A percentile compares a stretch with the other conserved stretches of the same genome.
These are phyloP conservation scores for Erythrocercus mccallii DNA, from an alignment of 2,113 vertebrate species.

Conservation along the genomic window DNA sequence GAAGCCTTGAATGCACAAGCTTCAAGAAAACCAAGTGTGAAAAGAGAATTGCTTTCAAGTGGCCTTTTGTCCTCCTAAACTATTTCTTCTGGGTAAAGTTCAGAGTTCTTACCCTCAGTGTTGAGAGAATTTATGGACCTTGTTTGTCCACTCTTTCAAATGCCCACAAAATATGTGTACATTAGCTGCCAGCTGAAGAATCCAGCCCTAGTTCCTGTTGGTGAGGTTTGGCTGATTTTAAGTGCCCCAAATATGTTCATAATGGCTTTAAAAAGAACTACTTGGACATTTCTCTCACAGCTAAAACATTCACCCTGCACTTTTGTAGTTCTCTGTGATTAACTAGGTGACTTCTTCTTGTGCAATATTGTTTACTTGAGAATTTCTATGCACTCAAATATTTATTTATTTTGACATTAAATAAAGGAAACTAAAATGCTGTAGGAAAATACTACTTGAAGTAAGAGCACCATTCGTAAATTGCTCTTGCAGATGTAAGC, in stretches of 20 bases:
- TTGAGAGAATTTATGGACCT: constrained; percentile 10
- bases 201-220: not conserved
- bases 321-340: not conserved
- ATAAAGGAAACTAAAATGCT: constrained; percentile 21
- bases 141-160: not conserved
- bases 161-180: not conserved
- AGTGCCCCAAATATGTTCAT: not conserved
- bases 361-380: not conserved
- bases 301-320: not conserved
- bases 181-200: not conserved
- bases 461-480: not conserved
- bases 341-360: not conserved
- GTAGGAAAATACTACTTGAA: constrained; percentile 13
- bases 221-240: not conserved
- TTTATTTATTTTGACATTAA: constrained; percentile 47
- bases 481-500: not conserved
- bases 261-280: not conserved
- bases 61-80: not conserved
- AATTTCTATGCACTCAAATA: constrained; percentile 13
- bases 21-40: not conserved
- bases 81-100: not conserved
- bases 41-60: not conserved
- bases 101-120: not conserved
- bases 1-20: not conserved
- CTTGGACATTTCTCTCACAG: not conserved